Evolutionary conservation across 2,113 vertebrate genomes (phyloP).

Genomic region (Amazona guildingii): DNA sequence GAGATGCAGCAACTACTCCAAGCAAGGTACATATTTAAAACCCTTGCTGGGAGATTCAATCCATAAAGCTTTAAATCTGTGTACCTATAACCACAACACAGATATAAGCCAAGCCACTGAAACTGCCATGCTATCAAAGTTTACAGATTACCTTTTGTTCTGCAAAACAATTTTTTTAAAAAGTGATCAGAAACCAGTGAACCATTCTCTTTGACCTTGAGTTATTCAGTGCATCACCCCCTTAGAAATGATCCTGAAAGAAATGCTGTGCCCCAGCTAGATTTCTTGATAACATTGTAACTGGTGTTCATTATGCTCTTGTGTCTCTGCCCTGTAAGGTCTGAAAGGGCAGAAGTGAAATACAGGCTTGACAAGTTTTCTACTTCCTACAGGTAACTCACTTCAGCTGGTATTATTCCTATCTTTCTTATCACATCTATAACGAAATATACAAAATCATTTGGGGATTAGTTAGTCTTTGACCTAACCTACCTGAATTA

Average conservation of each 20-base stretch:
- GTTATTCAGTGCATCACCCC: slow-evolving; percentile 51
- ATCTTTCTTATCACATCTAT: neutral
- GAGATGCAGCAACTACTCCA: neutral
- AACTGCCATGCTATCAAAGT: slow-evolving; percentile 46
- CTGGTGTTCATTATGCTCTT: slow-evolving; percentile 40
- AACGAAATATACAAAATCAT: slow-evolving; percentile 32
- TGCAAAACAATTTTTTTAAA: slow-evolving; percentile 36
- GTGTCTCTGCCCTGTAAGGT: neutral
- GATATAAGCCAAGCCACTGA: neutral
- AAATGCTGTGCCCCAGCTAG: slow-evolving; percentile 36
- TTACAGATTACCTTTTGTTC: slow-evolving; percentile 64
- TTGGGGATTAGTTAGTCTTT: neutral
- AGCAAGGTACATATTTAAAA: neutral
- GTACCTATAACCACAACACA: neutral
- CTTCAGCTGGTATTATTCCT: neutral
- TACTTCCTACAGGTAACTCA: slow-evolving; percentile 38
- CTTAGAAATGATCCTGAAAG: slow-evolving; percentile 60
- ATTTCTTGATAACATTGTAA: slow-evolving; percentile 65
- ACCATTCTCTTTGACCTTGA: slow-evolving; percentile 56
- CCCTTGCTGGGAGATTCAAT: neutral
- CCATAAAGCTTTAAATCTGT: neutral
- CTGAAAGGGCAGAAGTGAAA: slow-evolving; percentile 40
- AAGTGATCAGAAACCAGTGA: slow-evolving; percentile 74
- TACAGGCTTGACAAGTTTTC: slow-evolving; percentile 28
- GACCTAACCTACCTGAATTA: slow-evolving; percentile 6